A percentile compares a stretch with the other conserved stretches of the same genome.
phyloP scores from a whole-genome alignment of 2,113 vertebrate genomes.

The Aptenodytes patagonicus region DNA sequence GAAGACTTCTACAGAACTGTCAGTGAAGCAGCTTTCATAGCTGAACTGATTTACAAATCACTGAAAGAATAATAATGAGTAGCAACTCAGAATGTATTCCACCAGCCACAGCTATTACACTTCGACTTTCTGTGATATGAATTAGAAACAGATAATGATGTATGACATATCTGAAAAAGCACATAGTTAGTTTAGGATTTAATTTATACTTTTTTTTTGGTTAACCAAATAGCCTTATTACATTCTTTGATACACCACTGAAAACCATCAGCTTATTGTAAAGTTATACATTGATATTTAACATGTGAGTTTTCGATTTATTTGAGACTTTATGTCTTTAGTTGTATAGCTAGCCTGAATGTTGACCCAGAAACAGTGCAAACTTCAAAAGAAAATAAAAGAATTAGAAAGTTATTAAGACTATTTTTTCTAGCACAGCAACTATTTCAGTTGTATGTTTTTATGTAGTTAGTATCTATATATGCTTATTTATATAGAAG shows the following conservation, averaged over 20 bases:
- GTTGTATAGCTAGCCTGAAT: background rate
- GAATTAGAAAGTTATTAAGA: background rate
- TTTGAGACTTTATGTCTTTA: background rate
- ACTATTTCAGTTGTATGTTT: background rate
- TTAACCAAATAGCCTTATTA: background rate
- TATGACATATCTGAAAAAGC: background rate
- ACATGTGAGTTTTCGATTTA: background rate
- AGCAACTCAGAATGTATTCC: background rate
- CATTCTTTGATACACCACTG: background rate
- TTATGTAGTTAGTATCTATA: background rate
- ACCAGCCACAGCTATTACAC: background rate
- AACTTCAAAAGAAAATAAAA: background rate
- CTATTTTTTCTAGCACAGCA: background rate
- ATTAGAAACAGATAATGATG: background rate
- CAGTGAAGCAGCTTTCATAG: background rate
- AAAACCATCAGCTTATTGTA: background rate
- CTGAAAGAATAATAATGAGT: background rate
- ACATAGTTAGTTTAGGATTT: background rate
- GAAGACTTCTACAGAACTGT: background rate
- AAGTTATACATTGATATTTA: background rate
- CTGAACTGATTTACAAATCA: background rate
- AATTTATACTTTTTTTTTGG: background rate
- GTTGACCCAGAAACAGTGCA: background rate
- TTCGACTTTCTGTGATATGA: background rate
- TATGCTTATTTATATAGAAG: background rate